These are phyloP conservation scores for Polietes domitor DNA, from an alignment of 2,888 invertebrate species.

Conservation along the genomic window DNA sequence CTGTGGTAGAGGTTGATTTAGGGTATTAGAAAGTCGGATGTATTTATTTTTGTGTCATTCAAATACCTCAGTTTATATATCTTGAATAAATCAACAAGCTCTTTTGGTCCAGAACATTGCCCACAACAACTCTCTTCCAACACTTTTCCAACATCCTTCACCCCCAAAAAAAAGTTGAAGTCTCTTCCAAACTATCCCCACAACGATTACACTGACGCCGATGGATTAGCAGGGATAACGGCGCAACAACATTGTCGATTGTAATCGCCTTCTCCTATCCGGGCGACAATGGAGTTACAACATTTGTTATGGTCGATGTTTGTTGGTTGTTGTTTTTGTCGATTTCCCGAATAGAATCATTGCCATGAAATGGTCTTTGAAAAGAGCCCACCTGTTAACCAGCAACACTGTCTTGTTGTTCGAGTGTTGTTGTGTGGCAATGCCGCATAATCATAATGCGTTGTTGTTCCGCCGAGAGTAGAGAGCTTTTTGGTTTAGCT, in stretches of 20 bases:
- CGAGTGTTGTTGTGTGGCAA: conserved; percentile 21
- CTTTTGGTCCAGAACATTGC: no score
- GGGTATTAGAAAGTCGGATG: no score
- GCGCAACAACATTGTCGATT: conserved; percentile 9
- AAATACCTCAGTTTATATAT: no score
- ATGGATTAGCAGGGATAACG: conserved; percentile 48
- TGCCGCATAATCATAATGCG: conserved; percentile 47
- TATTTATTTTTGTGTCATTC: no score
- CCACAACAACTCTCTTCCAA: no score
- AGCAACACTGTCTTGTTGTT: conserved; percentile 2
- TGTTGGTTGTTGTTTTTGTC: conserved; percentile 25
- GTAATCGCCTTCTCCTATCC: conserved; percentile 1
- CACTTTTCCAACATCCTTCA: background rate
- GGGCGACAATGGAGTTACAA: conserved; percentile 42
- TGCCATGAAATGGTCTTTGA: conserved; percentile 33
- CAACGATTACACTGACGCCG: conserved; percentile 13
- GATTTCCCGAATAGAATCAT: conserved; percentile 42
- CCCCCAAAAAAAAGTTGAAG: background rate
- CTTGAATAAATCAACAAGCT: no score
- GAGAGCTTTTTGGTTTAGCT: conserved; percentile 10
- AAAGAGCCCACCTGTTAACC: conserved; percentile 63
- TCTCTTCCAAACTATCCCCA: background rate
- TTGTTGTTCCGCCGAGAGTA: conserved; percentile 20
- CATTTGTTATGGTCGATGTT: conserved; percentile 41
- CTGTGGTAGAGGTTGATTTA: no score